Percentiles rank a stretch among this genome's conserved stretches.
phyloP scores from a whole-genome alignment of 2,888 invertebrate genomes.

The Melieria omissa region DNA sequence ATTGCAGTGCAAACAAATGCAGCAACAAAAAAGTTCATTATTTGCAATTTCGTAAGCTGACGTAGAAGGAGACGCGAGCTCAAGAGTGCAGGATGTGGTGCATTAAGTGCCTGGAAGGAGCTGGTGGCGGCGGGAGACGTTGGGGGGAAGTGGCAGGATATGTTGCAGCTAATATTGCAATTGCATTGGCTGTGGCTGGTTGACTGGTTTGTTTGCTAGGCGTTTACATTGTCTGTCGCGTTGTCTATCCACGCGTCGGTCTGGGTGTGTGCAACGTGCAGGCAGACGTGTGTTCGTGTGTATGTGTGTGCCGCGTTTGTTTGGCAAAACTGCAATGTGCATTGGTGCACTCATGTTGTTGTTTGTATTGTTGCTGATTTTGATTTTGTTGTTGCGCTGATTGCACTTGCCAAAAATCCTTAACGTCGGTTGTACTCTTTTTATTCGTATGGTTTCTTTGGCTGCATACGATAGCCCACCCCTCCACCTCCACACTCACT shows the following conservation, averaged over 20 bases:
- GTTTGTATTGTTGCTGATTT: neutral
- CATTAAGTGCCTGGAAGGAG: slow-evolving; percentile 7
- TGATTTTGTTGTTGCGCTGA: slow-evolving; percentile 13
- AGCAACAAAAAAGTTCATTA: slow-evolving; percentile 29
- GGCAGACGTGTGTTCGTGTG: slow-evolving; percentile 1
- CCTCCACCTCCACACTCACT: neutral
- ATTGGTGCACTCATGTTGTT: slow-evolving; percentile 13
- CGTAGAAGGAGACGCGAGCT: neutral
- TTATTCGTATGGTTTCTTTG: neutral
- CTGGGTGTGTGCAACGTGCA: neutral
- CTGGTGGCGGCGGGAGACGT: neutral
- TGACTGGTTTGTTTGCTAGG: neutral
- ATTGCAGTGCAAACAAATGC: slow-evolving; percentile 29
- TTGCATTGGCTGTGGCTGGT: slow-evolving; percentile 13
- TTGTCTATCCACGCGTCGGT: neutral
- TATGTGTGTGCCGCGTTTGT: neutral
- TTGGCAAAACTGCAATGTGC: slow-evolving; percentile 30
- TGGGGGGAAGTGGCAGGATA: neutral
- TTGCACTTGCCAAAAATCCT: slow-evolving; percentile 3
- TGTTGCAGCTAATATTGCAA: slow-evolving; percentile 23
- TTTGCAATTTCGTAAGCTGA: slow-evolving; percentile 30
- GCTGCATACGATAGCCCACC: neutral
- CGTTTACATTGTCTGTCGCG: neutral
- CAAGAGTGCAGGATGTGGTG: no score
- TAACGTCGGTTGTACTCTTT: no score